Evolutionary conservation across 2,888 invertebrate genomes (phyloP), one percentile per base, ranked within the genome.

Genomic region (Rhorus exstirpatorius): DNA sequence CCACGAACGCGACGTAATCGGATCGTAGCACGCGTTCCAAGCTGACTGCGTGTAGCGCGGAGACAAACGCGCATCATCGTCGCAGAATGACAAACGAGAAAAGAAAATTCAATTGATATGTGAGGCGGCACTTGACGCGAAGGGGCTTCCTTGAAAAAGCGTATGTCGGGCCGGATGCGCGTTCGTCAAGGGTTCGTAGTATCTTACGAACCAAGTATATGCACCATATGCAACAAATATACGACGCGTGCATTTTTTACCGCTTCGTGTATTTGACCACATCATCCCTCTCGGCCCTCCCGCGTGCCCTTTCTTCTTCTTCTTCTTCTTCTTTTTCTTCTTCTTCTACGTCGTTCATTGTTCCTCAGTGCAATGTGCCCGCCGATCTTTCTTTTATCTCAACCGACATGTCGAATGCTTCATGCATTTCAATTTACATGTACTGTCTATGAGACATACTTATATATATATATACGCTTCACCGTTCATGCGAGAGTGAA

Each of bases 371-470:
- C 79, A 51, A 53, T 51, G 58, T 60, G 67, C 53, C 67, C 87
- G 87, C 58, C 35, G 58, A 46, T 58, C 85, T 87, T 72, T 89
- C 92, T 92, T 92, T 92, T 87, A 92, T 92, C 91, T 90, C 79
- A 88, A 88, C 91, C 92, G 92, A 89, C 90, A 88, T 90, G 91
- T 89, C 88, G 89, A 89, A 90, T 91, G 90, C 89, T 87, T 88
- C 88, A 89, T 89, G 91, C 91, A 91, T 91, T 90, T 88, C 86
- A 91, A 91, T 91, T 90, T 87, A 86, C 35, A 44, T 17, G 63
- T n/a, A n/a, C n/a, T n/a, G n/a, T n/a, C n/a, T n/a, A n/a, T n/a
- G n/a, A n/a, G n/a, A n/a, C n/a, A n/a, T n/a, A n/a, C n/a, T n/a
- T n/a, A n/a, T n/a, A 31, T 14, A 58, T 17, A 68, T 63, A 63